Base-by-base conservation (phyloP, 1,140 invertebrate genomes). In the Ceratina japonica region DNA sequence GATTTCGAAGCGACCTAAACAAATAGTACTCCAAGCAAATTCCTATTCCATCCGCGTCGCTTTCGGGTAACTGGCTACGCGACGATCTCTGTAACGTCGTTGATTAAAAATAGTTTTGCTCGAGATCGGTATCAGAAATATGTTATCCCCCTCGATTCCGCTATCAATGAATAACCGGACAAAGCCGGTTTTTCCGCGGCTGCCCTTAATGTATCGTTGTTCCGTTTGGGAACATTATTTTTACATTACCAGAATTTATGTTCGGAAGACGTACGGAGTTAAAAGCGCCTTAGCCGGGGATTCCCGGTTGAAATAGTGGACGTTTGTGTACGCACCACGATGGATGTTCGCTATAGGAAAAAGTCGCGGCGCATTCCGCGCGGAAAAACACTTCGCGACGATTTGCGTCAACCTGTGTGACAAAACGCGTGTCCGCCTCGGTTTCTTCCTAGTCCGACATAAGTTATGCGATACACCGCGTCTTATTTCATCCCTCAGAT, bases 201-300 rank as follows among this genome's bases (percentile, higher is more conserved):
- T 37, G 16, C 16, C 27, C 15, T 71, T 44, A 63, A 77, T 27
- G 49, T 54, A 63, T 77, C 75, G 66, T 44, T 54, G 58, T 54
- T 63, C 20, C 75, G 75, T 77, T 77, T 49, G 68, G 68, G 75
- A 62, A 71, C 68, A 71, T 77, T 77, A 71, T 54, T 71, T 77
- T 54, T 56, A 77, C 75, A 63, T 77, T 77, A 71, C 68, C 44
- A 7, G 59, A 71, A 77, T 77, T 77, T 77, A 56, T 63, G 52
- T 44, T 22, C 56, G 27, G 27, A 62, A 77, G 49, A 59, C n/a
- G 66, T 18, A 4, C 27, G 49, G 16, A 59, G 65, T 70, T 71
- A 54, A 70, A 70, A 70, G 58, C 58, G 58, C n/a, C 27, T 77
- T 70, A 54, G 66, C 27, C 31, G 10, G n/a, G 10, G 37, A 70